A percentile compares a stretch with the other conserved stretches of the same genome.
These are phyloP conservation scores for Drosophila sp. DNA, from an alignment of 1,140 invertebrate genomes.

Conservation along the genomic window DNA sequence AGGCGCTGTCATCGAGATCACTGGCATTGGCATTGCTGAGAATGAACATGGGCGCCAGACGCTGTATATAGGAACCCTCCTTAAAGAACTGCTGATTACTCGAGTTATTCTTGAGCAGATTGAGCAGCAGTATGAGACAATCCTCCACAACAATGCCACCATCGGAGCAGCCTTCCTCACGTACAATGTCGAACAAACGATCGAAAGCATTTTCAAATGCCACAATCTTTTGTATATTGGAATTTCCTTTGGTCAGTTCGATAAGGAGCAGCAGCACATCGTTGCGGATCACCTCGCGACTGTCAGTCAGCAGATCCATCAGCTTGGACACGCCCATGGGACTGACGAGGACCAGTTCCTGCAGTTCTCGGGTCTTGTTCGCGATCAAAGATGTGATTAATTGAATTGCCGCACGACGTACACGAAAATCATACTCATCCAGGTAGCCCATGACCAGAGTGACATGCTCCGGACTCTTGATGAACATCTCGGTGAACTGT, in stretches of 20 bases:
- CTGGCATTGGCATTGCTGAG: slow-evolving; percentile 85
- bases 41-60: slow-evolving; percentile 94
- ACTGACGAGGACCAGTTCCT: slow-evolving; percentile 96
- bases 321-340: slow-evolving; percentile 99
- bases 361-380: slow-evolving; percentile 95
- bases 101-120: slow-evolving; percentile 96
- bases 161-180: slow-evolving; percentile 96
- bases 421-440: slow-evolving; percentile 97
- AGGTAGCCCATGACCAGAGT: slow-evolving; percentile 93
- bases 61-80: slow-evolving; percentile 97
- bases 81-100: slow-evolving; percentile 99
- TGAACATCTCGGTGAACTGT: slow-evolving; percentile 99
- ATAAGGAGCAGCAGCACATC: slow-evolving; percentile 97
- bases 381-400: slow-evolving; percentile 92
- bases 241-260: slow-evolving; percentile 96
- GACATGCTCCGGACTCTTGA: slow-evolving; percentile 96
- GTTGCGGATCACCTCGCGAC: slow-evolving; percentile 97
- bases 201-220: slow-evolving; percentile 99
- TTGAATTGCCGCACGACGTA: slow-evolving; percentile 94
- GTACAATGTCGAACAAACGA: slow-evolving; percentile 96
- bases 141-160: slow-evolving; percentile 99
- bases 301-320: slow-evolving; percentile 97
- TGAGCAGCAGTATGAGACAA: slow-evolving; percentile 97
- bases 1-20: slow-evolving; percentile 90
- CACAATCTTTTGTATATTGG: slow-evolving; percentile 99